A percentile compares a stretch with the other conserved stretches of the same genome.
phyloP scores from a whole-genome alignment of 1,140 invertebrate genomes.

The Hylyphantes graminicola region DNA sequence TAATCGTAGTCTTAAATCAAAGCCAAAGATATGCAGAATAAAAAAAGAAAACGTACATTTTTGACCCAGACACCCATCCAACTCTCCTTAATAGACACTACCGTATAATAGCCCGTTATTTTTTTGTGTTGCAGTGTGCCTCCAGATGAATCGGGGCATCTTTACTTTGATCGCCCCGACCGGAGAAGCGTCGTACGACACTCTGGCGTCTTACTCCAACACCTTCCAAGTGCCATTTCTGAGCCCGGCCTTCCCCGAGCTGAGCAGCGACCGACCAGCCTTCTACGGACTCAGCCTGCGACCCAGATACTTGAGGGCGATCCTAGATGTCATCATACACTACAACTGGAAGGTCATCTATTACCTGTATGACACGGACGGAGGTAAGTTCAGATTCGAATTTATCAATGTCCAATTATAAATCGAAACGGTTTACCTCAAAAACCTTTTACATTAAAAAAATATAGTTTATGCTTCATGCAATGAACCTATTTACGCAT shows the following conservation, averaged over 20 bases:
- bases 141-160: slow-evolving; percentile 90
- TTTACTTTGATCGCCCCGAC: slow-evolving; percentile 89
- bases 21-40: too few species aligned
- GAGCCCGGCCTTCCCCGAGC: slow-evolving; percentile 92
- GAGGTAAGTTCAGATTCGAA: slow-evolving; percentile 78
- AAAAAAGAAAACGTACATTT: too few species aligned
- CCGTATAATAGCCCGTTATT: background rate
- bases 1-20: too few species aligned
- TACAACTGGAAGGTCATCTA: slow-evolving; percentile 94
- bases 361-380: slow-evolving; percentile 94
- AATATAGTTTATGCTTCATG: too few species aligned
- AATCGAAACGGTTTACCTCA: too few species aligned
- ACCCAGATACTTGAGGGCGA: slow-evolving; percentile 91
- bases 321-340: slow-evolving; percentile 90
- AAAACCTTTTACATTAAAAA: too few species aligned
- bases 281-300: slow-evolving; percentile 90
- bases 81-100: too few species aligned
- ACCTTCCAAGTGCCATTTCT: slow-evolving; percentile 97
- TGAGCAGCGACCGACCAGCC: slow-evolving; percentile 78
- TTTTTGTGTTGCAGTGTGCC: slow-evolving; percentile 81
- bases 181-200: slow-evolving; percentile 91
- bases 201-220: slow-evolving; percentile 93
- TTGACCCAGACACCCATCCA: too few species aligned
- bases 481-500: too few species aligned
- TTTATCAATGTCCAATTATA: too few species aligned